Evolutionary conservation across 2,113 vertebrate species (phyloP).

Genomic region (Coregonus clupeaformis): DNA sequence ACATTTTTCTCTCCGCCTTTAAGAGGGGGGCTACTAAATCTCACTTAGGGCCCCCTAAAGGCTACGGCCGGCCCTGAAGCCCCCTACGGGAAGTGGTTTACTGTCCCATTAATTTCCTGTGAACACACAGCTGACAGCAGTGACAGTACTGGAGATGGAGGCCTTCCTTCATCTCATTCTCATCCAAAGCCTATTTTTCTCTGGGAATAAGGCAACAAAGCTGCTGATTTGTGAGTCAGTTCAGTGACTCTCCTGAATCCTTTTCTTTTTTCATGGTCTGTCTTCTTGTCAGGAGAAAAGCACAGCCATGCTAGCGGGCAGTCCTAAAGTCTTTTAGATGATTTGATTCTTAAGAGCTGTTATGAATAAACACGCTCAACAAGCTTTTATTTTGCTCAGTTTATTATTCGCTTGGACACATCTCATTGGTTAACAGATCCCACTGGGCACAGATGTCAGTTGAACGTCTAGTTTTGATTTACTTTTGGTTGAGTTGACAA

Average conservation of each 20-base stretch:
- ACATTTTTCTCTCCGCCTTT: too few species aligned
- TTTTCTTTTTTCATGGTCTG: slow-evolving; percentile 23
- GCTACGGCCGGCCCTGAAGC: too few species aligned
- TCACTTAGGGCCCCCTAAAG: too few species aligned
- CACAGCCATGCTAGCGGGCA: slow-evolving; percentile 17
- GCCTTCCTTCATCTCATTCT: slow-evolving; percentile 27
- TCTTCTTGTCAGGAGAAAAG: too few species aligned
- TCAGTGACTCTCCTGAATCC: slow-evolving; percentile 24
- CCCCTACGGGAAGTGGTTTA: slow-evolving; percentile 18
- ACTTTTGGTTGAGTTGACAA: too few species aligned
- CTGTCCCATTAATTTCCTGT: slow-evolving; percentile 33
- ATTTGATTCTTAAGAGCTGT: slow-evolving; percentile 18
- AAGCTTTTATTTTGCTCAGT: background rate
- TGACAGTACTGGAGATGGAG: slow-evolving; percentile 4
- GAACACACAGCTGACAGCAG: slow-evolving; percentile 30
- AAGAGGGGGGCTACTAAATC: too few species aligned
- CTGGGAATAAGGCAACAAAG: slow-evolving; percentile 24
- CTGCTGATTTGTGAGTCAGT: slow-evolving; percentile 22
- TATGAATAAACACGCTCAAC: background rate
- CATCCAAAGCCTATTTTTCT: slow-evolving; percentile 44
- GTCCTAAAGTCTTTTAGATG: slow-evolving; percentile 7
- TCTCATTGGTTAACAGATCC: background rate
- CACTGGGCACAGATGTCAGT: too few species aligned
- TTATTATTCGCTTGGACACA: background rate
- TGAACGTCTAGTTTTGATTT: too few species aligned